Percentiles rank a stretch among this genome's conserved stretches.
Conservation (phyloP, 2,888 invertebrate genomes). For the Lepidocyrtoides sp. region DNA sequence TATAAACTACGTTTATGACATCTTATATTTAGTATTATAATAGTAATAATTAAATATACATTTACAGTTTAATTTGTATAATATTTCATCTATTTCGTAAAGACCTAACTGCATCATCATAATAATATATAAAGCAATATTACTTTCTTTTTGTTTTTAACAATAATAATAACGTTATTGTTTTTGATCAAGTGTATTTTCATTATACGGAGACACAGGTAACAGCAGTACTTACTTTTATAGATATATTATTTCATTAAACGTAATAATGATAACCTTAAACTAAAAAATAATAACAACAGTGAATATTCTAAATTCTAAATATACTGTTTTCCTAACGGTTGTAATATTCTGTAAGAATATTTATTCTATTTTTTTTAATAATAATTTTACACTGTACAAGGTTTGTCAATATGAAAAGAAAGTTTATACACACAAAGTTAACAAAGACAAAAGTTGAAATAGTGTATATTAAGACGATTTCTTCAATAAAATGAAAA, state of each 20-base stretch:
- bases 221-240: constrained; percentile 59
- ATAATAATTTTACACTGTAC: constrained; percentile 36
- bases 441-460: background rate
- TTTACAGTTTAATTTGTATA: constrained; percentile 36
- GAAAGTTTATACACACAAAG: background rate
- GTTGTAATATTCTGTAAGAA: constrained; percentile 41
- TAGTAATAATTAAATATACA: constrained; percentile 22
- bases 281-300: background rate
- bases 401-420: background rate
- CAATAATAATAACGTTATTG: constrained; percentile 22
- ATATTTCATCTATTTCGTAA: background rate
- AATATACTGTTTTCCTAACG: constrained; percentile 10
- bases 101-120: background rate
- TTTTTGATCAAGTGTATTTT: constrained; percentile 46
- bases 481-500: background rate
- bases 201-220: constrained; percentile 57
- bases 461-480: background rate
- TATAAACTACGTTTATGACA: constrained; percentile 33
- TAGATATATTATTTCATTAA: background rate
- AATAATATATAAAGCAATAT: constrained; percentile 27
- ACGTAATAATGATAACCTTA: background rate
- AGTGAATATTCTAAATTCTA: background rate
- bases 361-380: background rate
- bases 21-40: no score
- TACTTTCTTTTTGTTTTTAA: constrained; percentile 31